These are phyloP conservation scores for Ips typographus DNA, from an alignment of 1,140 invertebrate genomes.

Conservation along the genomic window DNA sequence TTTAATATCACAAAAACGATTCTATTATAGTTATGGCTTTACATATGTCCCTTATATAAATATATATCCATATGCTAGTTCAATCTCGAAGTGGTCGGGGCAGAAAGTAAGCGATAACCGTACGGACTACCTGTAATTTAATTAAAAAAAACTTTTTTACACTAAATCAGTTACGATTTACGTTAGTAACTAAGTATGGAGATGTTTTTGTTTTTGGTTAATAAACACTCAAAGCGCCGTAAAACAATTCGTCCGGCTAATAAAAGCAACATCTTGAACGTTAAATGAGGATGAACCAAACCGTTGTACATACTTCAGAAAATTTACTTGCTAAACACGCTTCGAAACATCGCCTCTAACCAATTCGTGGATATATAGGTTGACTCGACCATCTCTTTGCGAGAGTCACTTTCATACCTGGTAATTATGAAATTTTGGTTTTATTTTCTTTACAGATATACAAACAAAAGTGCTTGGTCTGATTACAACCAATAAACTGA, in stretches of 20 bases:
- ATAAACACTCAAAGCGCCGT: too few species aligned
- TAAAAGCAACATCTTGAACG: too few species aligned
- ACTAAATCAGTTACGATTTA: too few species aligned
- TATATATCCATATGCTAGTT: background rate
- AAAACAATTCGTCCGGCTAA: too few species aligned
- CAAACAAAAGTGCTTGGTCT: too few species aligned
- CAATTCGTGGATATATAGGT: conserved; percentile 35
- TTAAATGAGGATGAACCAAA: too few species aligned
- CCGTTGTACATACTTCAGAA: conserved; percentile 23
- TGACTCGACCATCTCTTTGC: conserved; percentile 16
- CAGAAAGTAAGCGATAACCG: background rate
- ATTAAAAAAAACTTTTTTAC: background rate
- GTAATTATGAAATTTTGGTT: background rate
- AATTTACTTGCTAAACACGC: conserved; percentile 37
- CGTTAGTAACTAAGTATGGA: too few species aligned
- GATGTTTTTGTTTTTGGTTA: too few species aligned
- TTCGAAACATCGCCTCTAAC: conserved; percentile 38
- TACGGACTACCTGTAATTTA: background rate
- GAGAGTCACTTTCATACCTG: conserved; percentile 25
- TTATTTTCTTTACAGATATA: too few species aligned
- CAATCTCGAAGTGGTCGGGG: background rate
- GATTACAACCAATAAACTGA: too few species aligned
- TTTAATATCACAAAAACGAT: conserved; percentile 32
- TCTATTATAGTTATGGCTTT: background rate
- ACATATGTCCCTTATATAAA: too few species aligned